Percentiles rank a stretch among this genome's conserved stretches.
Evolutionary conservation across 1,140 invertebrate species (phyloP).

Genomic region (Maniola jurtina): DNA sequence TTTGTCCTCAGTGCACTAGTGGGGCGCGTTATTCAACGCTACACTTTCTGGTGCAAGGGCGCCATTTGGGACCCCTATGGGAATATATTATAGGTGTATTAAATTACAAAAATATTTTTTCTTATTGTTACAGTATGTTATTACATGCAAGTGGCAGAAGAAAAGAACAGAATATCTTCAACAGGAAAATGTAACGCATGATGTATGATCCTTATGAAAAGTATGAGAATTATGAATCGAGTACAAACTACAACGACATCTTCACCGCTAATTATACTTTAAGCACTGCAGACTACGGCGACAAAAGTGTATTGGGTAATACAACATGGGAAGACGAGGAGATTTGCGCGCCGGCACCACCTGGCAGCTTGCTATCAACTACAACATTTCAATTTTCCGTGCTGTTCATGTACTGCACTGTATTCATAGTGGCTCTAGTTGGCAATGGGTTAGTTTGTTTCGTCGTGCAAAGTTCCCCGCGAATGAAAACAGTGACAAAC

Average conservation of each 20-base stretch:
- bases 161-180: background rate
- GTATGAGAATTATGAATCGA: slow-evolving; percentile 21
- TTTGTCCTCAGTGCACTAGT: no score
- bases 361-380: slow-evolving; percentile 48
- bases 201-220: slow-evolving; percentile 31
- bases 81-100: background rate
- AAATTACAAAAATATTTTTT: background rate
- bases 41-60: no score
- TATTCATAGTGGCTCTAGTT: slow-evolving; percentile 86
- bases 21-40: no score
- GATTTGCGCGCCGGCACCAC: slow-evolving; percentile 27
- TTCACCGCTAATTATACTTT: slow-evolving; percentile 20
- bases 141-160: background rate
- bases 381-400: slow-evolving; percentile 82
- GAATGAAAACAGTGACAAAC: slow-evolving; percentile 93
- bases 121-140: background rate
- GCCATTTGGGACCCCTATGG: no score
- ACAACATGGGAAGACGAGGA: slow-evolving; percentile 33
- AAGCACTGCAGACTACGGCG: background rate
- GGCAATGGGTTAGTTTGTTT: slow-evolving; percentile 92
- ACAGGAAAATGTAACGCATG: slow-evolving; percentile 32
- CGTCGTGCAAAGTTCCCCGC: slow-evolving; percentile 86
- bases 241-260: background rate
- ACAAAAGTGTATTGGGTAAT: slow-evolving; percentile 12
- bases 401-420: slow-evolving; percentile 85